Evolutionary conservation across 2,797 vertebrate species (phyloP).

Genomic region (Oreochromis mossambicus): DNA sequence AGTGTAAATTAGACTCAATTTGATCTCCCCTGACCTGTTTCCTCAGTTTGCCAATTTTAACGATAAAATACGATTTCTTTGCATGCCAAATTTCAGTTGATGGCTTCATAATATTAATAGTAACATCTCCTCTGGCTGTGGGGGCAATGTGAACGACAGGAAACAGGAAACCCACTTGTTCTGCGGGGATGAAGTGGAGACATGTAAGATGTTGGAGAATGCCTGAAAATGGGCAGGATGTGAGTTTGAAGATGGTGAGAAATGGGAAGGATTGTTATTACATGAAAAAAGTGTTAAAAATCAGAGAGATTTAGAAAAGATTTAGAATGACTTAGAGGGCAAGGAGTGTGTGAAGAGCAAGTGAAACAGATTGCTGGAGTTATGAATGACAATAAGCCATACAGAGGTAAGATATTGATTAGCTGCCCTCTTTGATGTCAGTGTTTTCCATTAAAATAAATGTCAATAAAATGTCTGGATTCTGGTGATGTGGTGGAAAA

Average conservation of each 20-base stretch:
- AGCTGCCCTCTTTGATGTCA: neutral
- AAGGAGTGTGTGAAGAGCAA: neutral
- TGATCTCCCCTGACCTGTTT: neutral
- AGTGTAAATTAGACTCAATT: neutral
- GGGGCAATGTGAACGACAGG: neutral
- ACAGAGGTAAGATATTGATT: neutral
- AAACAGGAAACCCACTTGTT: constrained; percentile 44
- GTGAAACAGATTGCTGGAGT: neutral
- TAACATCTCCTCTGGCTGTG: neutral
- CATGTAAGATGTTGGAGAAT: neutral
- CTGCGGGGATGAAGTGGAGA: constrained; percentile 7
- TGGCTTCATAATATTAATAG: constrained; percentile 12
- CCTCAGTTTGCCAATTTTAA: constrained; percentile 1
- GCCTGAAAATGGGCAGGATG: neutral
- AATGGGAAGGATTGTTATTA: neutral
- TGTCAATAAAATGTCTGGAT: neutral
- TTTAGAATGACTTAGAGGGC: neutral
- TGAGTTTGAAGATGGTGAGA: neutral
- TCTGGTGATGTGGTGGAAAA: neutral
- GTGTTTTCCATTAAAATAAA: neutral
- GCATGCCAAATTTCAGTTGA: constrained; percentile 3
- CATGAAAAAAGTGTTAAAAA: neutral
- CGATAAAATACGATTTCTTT: neutral
- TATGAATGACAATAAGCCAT: neutral
- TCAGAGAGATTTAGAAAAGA: neutral